Percentiles rank a stretch among this genome's conserved stretches.
Conservation (phyloP, 2,888 invertebrate species). For the Melipona beecheii region DNA sequence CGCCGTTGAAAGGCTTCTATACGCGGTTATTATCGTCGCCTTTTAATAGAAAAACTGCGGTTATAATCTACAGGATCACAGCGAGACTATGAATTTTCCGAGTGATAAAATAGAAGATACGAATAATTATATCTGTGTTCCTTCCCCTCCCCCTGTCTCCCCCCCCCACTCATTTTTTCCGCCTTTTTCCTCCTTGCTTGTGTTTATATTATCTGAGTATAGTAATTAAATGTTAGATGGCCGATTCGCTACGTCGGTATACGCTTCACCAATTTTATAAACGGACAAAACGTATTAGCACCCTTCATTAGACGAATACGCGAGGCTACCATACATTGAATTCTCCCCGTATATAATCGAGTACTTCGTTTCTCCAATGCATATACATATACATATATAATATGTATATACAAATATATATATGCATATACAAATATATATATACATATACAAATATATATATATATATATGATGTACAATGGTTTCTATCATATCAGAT, state of each 20-base stretch:
- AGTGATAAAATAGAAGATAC: slow-evolving; percentile 67
- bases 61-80: slow-evolving; percentile 79
- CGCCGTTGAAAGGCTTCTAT: slow-evolving; percentile 62
- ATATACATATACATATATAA: background rate
- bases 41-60: slow-evolving; percentile 71
- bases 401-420: too few relatives aligned
- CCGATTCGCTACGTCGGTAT: slow-evolving; percentile 59
- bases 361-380: background rate
- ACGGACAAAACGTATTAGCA: slow-evolving; percentile 55
- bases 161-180: background rate
- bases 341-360: background rate
- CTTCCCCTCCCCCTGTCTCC: slow-evolving; percentile 8
- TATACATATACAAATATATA: background rate
- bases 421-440: background rate
- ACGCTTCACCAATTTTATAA: slow-evolving; percentile 37
- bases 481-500: background rate
- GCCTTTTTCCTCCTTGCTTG: slow-evolving; percentile 17
- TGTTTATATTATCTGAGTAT: slow-evolving; percentile 53
- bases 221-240: slow-evolving; percentile 54
- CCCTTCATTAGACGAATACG: slow-evolving; percentile 52
- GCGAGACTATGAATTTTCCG: slow-evolving; percentile 74
- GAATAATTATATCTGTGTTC: slow-evolving; percentile 59
- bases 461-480: background rate
- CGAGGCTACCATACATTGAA: slow-evolving; percentile 27
- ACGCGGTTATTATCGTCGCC: slow-evolving; percentile 60